Percentiles rank a stretch among this genome's conserved stretches.
Conservation (phyloP, 2,113 vertebrate species). For the Lucifuga dentata region DNA sequence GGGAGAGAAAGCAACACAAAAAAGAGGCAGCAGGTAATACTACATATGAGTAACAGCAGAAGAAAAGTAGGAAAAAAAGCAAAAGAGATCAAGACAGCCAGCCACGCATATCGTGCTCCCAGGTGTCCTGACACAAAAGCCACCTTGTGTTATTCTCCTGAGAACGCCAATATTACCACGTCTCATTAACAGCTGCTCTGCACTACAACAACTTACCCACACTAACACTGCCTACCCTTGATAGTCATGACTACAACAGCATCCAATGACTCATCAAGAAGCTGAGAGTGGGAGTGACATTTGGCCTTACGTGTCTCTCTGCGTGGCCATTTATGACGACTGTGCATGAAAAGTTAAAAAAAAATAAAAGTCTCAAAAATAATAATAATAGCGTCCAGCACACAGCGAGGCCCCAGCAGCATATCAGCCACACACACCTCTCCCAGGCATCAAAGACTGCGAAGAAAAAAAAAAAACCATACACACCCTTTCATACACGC, state of each 20-base stretch:
- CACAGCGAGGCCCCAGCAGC: constrained; percentile 46
- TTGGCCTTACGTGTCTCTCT: constrained; percentile 42
- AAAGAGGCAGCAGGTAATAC: constrained; percentile 19
- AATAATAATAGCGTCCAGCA: constrained; percentile 6
- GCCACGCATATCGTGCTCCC: constrained; percentile 23
- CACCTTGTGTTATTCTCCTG: constrained; percentile 54
- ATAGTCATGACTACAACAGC: constrained; percentile 55
- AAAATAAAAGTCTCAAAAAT: constrained; percentile 38
- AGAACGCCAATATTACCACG: constrained; percentile 46
- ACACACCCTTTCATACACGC: constrained; percentile 75
- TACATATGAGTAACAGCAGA: constrained; percentile 16
- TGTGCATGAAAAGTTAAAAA: constrained; percentile 34
- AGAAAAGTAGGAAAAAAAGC: constrained; percentile 9
- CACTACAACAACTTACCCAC: constrained; percentile 53
- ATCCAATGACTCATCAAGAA: constrained; percentile 64
- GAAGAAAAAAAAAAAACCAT: constrained; percentile 48
- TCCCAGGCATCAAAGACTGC: constrained; percentile 70
- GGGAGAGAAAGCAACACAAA: constrained; percentile 6
- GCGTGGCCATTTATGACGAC: constrained; percentile 45
- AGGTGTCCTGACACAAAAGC: constrained; percentile 62
- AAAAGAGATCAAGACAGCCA: constrained; percentile 1
- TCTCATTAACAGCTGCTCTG: constrained; percentile 63
- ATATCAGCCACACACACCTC: constrained; percentile 66
- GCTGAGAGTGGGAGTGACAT: constrained; percentile 55
- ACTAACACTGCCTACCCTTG: constrained; percentile 51